These are phyloP conservation scores for Drosophila pachea DNA, from an alignment of 1,140 invertebrate genomes.

Conservation along the genomic window DNA sequence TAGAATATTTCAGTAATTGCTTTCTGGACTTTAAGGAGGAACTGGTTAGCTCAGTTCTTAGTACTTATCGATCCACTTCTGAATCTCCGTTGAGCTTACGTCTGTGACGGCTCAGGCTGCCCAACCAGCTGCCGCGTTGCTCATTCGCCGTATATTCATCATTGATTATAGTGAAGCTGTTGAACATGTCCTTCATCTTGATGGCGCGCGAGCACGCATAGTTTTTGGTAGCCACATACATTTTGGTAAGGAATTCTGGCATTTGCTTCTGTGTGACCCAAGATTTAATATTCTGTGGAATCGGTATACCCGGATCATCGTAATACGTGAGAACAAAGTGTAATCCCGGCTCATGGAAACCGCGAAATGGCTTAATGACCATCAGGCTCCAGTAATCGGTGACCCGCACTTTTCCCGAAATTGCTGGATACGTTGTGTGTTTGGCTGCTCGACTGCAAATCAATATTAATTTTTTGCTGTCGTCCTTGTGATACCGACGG, in stretches of 20 bases:
- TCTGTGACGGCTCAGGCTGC: constrained; percentile 43
- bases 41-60: background rate
- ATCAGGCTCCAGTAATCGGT: constrained; percentile 92
- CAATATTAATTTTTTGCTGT: constrained; percentile 79
- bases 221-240: constrained; percentile 75
- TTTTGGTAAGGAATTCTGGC: constrained; percentile 78
- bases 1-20: background rate
- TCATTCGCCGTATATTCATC: constrained; percentile 70
- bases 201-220: constrained; percentile 68
- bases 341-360: constrained; percentile 79
- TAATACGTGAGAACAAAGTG: constrained; percentile 93
- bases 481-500: constrained; percentile 84
- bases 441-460: constrained; percentile 79
- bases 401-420: constrained; percentile 81
- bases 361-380: constrained; percentile 85
- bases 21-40: constrained; percentile 26
- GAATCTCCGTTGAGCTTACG: constrained; percentile 23
- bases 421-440: constrained; percentile 74
- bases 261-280: constrained; percentile 83
- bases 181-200: constrained; percentile 73
- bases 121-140: constrained; percentile 67
- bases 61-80: constrained; percentile 44
- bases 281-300: constrained; percentile 83
- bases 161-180: constrained; percentile 58
- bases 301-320: constrained; percentile 89